These are phyloP conservation scores for Etia nguti DNA, from an alignment of 2,113 vertebrate species.

Conservation along the genomic window DNA sequence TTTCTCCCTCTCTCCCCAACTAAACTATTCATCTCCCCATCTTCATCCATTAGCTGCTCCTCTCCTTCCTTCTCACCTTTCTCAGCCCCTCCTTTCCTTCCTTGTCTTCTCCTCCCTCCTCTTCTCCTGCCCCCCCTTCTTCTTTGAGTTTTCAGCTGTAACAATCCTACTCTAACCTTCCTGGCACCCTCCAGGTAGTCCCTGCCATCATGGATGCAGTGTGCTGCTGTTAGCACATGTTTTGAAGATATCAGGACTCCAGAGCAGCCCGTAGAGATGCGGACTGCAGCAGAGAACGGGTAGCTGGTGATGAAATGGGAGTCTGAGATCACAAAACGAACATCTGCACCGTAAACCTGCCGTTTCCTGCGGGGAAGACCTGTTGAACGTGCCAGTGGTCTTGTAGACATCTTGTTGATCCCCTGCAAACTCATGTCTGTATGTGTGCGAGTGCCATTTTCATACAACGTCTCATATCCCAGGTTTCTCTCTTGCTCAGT, in stretches of 20 bases:
- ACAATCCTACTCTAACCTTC: conserved; percentile 79
- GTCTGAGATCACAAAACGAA: conserved; percentile 88
- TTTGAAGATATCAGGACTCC: conserved; percentile 83
- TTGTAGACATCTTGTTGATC: background rate
- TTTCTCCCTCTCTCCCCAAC: background rate
- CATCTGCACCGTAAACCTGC: conserved; percentile 85
- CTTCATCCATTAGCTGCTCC: background rate
- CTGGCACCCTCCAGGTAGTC: conserved; percentile 78
- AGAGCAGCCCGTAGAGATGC: conserved; percentile 87
- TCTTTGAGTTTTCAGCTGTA: conserved; percentile 75
- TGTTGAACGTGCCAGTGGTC: rapidly evolving
- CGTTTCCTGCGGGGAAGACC: conserved; percentile 68
- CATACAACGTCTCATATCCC: conserved; percentile 87
- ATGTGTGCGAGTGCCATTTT: conserved; percentile 81
- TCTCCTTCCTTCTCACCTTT: background rate
- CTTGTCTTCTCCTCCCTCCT: conserved; percentile 5
- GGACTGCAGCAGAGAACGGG: conserved; percentile 86
- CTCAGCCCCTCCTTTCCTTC: background rate
- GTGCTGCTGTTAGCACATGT: conserved; percentile 88
- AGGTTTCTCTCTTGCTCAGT: conserved; percentile 79
- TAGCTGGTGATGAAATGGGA: conserved; percentile 80
- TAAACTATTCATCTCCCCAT: conserved; percentile 1
- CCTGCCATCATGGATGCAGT: conserved; percentile 84
- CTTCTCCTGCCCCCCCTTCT: conserved; percentile 4
- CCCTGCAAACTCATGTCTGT: conserved; percentile 76